phyloP scores from a whole-genome alignment of 2,888 invertebrate genomes.

The Lasioglossum calceatum region DNA sequence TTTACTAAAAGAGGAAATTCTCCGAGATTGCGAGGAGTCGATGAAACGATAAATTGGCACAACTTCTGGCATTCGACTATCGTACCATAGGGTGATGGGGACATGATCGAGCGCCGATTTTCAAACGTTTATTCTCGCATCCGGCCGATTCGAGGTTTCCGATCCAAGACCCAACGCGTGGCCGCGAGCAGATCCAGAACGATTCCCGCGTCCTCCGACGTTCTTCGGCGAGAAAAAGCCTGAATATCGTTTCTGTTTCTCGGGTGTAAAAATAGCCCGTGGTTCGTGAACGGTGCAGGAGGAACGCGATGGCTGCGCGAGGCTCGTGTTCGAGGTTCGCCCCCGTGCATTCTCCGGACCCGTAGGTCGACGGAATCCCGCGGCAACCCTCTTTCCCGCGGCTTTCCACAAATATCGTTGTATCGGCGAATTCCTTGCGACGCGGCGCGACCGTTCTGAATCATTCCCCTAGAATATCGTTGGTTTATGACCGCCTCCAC shows the following conservation, averaged over 20 bases:
- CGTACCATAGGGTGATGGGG: too few species aligned
- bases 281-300: slow-evolving; percentile 27
- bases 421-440: background rate
- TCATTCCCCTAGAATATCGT: slow-evolving; percentile 1
- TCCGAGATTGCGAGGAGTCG: too few species aligned
- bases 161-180: background rate
- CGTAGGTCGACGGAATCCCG: slow-evolving; percentile 30
- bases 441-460: background rate
- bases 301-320: background rate
- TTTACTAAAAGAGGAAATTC: too few species aligned
- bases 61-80: too few species aligned
- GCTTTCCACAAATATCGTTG: background rate
- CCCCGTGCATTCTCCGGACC: slow-evolving; percentile 49
- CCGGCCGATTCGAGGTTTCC: background rate
- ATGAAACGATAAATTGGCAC: too few species aligned
- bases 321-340: slow-evolving; percentile 22
- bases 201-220: too few species aligned
- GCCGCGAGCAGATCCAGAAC: too few species aligned
- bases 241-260: background rate
- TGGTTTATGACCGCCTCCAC: background rate
- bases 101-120: too few species aligned
- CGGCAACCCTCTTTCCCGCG: slow-evolving; percentile 1
- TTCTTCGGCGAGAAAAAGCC: background rate
- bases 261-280: slow-evolving; percentile 44
- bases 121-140: too few species aligned